Conservation (phyloP, 2,888 invertebrate species). For the Mycalesis mineus region DNA sequence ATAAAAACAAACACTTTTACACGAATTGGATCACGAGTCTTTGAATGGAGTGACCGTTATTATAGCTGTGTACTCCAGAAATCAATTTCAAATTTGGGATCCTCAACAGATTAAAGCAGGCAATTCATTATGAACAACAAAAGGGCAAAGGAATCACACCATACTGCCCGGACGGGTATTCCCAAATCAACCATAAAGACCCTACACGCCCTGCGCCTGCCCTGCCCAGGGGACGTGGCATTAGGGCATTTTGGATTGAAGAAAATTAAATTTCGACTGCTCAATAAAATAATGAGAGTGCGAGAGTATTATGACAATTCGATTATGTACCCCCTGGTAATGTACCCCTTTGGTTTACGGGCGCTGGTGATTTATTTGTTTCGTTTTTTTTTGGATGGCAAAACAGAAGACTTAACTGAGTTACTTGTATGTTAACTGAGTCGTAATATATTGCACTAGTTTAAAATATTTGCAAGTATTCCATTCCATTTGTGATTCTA, state of each 20-base stretch:
- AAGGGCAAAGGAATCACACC: conserved; percentile 41
- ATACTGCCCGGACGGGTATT: conserved; percentile 44
- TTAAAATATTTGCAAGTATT: no score
- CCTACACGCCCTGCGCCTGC: conserved; percentile 40
- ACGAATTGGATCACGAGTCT: no score
- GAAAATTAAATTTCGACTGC: conserved; percentile 59
- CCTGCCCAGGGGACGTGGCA: conserved; percentile 47
- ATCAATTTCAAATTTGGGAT: conserved; percentile 12
- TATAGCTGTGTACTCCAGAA: background rate
- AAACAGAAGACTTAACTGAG: background rate
- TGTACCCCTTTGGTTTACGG: conserved; percentile 34
- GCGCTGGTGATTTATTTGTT: conserved; percentile 22
- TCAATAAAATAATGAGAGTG: conserved; percentile 62
- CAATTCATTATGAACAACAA: conserved; percentile 18
- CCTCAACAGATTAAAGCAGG: conserved; percentile 16
- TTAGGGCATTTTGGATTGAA: conserved; percentile 51
- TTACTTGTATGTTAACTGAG: background rate
- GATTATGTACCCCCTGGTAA: conserved; percentile 44
- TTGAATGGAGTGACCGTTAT: no score
- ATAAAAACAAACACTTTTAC: no score
- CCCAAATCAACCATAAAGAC: conserved; percentile 53
- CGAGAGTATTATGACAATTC: conserved; percentile 56
- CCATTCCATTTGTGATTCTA: no score
- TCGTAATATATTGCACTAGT: no score
- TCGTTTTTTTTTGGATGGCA: conserved; percentile 22